A percentile compares a stretch with the other conserved stretches of the same genome.
phyloP scores from a whole-genome alignment of 2,888 invertebrate genomes.

The Hydropsyche betteni region DNA sequence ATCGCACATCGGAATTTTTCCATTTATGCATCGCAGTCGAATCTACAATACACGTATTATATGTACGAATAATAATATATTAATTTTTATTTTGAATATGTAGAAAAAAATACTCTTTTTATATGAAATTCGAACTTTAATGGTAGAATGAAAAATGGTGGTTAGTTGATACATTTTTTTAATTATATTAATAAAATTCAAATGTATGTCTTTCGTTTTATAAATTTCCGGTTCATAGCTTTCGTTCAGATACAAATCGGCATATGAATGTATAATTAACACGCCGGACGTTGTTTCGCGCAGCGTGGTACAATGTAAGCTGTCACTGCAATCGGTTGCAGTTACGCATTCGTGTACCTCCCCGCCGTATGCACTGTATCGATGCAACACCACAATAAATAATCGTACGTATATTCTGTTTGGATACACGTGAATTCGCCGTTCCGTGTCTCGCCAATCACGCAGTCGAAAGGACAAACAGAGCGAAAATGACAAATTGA shows the following conservation, averaged over 20 bases:
- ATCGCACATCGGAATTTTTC: background rate
- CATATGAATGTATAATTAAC: background rate
- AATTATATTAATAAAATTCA: no score
- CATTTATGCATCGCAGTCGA: background rate
- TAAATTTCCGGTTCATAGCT: background rate
- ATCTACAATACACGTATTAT: no score
- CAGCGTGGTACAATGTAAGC: constrained; percentile 36
- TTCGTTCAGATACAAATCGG: background rate
- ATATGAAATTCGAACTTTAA: no score
- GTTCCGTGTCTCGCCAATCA: no score
- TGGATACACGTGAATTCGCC: background rate
- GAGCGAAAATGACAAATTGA: constrained; percentile 5
- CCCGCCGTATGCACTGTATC: background rate
- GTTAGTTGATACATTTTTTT: no score
- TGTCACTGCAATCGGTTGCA: constrained; percentile 38
- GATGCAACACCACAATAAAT: background rate
- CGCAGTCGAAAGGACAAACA: no score
- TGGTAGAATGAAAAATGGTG: no score
- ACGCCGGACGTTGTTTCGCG: constrained; percentile 16
- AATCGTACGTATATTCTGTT: no score
- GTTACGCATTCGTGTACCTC: background rate
- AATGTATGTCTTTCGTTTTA: background rate
- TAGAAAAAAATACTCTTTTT: no score
- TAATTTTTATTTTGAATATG: no score
- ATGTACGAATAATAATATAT: no score